Conservation (phyloP, 2,888 invertebrate genomes). For the Margaritifera margaritifera region DNA sequence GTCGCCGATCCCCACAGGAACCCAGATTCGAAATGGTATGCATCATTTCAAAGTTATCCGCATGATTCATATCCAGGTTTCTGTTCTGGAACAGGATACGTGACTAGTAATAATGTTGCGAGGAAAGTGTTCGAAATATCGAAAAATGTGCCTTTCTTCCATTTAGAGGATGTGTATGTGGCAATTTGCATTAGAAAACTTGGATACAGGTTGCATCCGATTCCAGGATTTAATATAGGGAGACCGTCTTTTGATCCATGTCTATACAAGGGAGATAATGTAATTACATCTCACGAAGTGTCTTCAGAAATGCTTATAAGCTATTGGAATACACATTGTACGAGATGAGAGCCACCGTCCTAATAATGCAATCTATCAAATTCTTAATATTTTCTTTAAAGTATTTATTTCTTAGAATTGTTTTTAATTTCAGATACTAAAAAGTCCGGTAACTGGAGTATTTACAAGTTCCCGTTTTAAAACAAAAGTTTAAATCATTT, state of each 20-base stretch:
- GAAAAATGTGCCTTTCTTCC: conserved; percentile 55
- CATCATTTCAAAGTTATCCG: conserved; percentile 48
- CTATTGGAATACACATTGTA: too few species aligned
- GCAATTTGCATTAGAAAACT: conserved; percentile 48
- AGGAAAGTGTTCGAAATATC: conserved; percentile 44
- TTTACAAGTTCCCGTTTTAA: too few species aligned
- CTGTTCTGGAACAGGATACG: conserved; percentile 60
- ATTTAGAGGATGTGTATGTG: conserved; percentile 63
- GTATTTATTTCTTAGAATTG: too few species aligned
- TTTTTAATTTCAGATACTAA: too few species aligned
- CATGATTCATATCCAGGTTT: conserved; percentile 51
- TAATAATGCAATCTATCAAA: too few species aligned
- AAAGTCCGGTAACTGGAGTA: too few species aligned
- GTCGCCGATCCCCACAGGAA: conserved; percentile 41
- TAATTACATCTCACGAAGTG: conserved; percentile 46
- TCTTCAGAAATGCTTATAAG: conserved; percentile 17
- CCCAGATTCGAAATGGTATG: conserved; percentile 57
- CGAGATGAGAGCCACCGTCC: too few species aligned
- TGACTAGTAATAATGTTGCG: conserved; percentile 47
- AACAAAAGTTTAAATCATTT: too few species aligned
- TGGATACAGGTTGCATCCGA: conserved; percentile 22
- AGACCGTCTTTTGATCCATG: conserved; percentile 33
- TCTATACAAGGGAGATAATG: conserved; percentile 19
- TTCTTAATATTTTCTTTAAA: too few species aligned
- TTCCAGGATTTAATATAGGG: conserved; percentile 44